phyloP scores from a whole-genome alignment of 2,888 invertebrate genomes.

The Cloeon dipterum region DNA sequence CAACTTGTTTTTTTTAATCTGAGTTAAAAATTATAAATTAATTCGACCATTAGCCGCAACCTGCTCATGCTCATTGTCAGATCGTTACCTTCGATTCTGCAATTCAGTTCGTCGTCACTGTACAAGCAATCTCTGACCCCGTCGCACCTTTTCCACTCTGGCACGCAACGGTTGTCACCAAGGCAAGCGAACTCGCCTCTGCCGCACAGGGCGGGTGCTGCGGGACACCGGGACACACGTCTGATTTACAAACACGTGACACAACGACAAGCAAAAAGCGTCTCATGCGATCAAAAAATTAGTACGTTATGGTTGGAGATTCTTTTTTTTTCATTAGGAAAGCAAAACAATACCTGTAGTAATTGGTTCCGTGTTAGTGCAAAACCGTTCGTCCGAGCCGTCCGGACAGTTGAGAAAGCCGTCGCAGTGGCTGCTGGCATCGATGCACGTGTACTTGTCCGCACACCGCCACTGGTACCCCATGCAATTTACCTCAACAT shows the following conservation, averaged over 20 bases:
- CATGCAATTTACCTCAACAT: constrained; percentile 18
- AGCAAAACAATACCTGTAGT: constrained; percentile 3
- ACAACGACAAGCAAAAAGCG: constrained; percentile 4
- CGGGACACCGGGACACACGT: too few species aligned
- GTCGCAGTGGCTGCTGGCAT: constrained; percentile 25
- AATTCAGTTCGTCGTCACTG: constrained; percentile 14
- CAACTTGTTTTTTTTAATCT: too few species aligned
- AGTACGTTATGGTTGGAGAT: too few species aligned
- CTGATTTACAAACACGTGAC: constrained; percentile 1
- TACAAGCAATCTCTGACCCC: constrained; percentile 12
- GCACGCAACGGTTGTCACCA: constrained; percentile 14
- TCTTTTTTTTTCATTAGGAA: too few species aligned
- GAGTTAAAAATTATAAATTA: too few species aligned
- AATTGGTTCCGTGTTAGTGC: constrained; percentile 8
- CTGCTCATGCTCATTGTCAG: too few species aligned
- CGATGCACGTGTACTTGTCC: constrained; percentile 25
- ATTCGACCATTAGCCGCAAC: too few species aligned
- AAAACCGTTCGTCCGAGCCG: constrained; percentile 24
- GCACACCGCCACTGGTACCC: constrained; percentile 27
- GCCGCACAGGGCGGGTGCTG: constrained; percentile 8
- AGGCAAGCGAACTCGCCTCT: constrained; percentile 10
- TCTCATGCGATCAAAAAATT: too few species aligned
- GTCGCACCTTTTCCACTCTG: constrained; percentile 13
- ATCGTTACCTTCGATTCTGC: constrained; percentile 9
- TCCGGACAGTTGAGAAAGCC: constrained; percentile 29